Conservation (phyloP, 2,888 invertebrate genomes). For the Archaeoteleia sp. region DNA sequence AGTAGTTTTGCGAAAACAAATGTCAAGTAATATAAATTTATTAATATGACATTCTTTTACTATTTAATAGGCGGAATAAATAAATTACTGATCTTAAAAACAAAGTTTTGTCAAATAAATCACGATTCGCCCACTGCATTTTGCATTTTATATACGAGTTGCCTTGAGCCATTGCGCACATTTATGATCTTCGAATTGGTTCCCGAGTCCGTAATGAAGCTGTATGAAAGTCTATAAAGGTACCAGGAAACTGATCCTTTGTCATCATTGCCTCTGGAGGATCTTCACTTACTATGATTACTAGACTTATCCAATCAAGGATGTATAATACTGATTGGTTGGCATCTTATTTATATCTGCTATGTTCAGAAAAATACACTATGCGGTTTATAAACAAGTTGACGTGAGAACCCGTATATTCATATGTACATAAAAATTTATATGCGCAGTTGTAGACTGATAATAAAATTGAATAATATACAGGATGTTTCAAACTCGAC, state of each 20-base stretch:
- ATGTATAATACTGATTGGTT: slow-evolving; percentile 27
- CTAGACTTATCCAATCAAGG: slow-evolving; percentile 44
- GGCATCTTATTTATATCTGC: slow-evolving; percentile 35
- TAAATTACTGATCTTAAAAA: slow-evolving; percentile 27
- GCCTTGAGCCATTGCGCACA: slow-evolving; percentile 53
- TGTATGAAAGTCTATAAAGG: slow-evolving; percentile 45
- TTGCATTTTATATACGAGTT: slow-evolving; percentile 43
- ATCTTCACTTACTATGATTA: slow-evolving; percentile 30
- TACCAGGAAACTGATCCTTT: slow-evolving; percentile 44
- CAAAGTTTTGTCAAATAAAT: slow-evolving; percentile 34
- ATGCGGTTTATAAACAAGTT: too few relatives aligned
- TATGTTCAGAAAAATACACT: slow-evolving; percentile 22
- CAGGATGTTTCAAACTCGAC: too few relatives aligned
- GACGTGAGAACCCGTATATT: too few relatives aligned
- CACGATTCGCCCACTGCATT: slow-evolving; percentile 44
- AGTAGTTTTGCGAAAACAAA: too few relatives aligned
- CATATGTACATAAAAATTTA: too few relatives aligned
- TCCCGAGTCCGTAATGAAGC: slow-evolving; percentile 50
- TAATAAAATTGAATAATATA: too few relatives aligned
- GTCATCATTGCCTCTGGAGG: slow-evolving; percentile 39
- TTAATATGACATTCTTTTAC: too few relatives aligned
- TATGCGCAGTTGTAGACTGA: too few relatives aligned
- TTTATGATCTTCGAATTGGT: slow-evolving; percentile 68
- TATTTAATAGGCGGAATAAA: slow-evolving; percentile 20
- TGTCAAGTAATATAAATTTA: too few relatives aligned